Base-by-base conservation (phyloP, 2,797 vertebrate genomes). In the Huso huso region DNA sequence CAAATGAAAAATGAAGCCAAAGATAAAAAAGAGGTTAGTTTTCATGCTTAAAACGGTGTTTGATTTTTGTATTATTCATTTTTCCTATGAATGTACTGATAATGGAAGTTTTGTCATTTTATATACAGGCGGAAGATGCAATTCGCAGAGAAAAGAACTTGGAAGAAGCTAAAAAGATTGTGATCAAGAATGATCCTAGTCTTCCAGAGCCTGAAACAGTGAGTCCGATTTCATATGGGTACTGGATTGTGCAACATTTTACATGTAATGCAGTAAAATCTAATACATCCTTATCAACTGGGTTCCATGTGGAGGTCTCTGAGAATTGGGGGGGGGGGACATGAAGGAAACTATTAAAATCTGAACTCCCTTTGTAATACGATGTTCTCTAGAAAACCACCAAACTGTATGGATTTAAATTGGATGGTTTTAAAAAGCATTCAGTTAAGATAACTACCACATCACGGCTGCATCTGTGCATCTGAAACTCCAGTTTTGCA, bases 71-170 rank as follows among this genome's bases (percentile, higher is more conserved):
- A 37, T 37, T 37, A 37, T 37, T 37, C 37, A 37, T 37, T 37
- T 23, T 58, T 7, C 10, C 8, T 2, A 61, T 48, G 12, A 15
- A 3, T 11, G 55, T 58, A 58, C n/a, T 58, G n/a, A 12, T n/a
- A 10, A 51, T 51, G 10, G 13, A 12, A 48, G 7, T 6, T n/a
- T 18, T 62, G 7, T 1, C 6, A 8, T 48, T 67, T 53, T 55
- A 10, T 55, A 49, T 77, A 73, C 77, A 99, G 96, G 87, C 87
- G 1, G 95, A 95, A 76, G 95, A 98, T 80, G 90, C 67, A 0
- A 82, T 94, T 52, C 89, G 94, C 63, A 88, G 96, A 78, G 95
- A 98, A 74, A 99, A 95, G 82, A 99, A 99, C 80, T 73, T 98
- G 70, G 95, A 98, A 65, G 96, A 99, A 62, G 95, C 96, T 1